Evolutionary conservation across 2,888 invertebrate genomes (phyloP), one percentile per base, ranked within the genome.

Genomic region (Silvanus unidentatus): DNA sequence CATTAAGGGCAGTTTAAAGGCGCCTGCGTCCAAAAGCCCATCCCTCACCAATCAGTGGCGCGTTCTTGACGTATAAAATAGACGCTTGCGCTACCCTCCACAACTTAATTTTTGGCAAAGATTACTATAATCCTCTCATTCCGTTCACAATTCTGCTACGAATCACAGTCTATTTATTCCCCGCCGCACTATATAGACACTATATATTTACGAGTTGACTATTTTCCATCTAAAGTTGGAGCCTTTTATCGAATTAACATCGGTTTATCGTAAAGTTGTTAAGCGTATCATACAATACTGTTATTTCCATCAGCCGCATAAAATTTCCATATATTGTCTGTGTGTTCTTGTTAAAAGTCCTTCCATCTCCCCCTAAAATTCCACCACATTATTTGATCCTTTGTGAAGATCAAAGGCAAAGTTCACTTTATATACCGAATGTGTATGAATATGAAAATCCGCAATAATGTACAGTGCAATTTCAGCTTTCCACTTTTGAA

Each of bases 381-480:
- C 50, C 36, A 43, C 39, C 8, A 22, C 48, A 48, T 48, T 48
- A 55, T 62, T 62, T 62, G 55, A 60, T 64, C 64, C 64, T 65
- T 65, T 64, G 62, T 60, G 50, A 54, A 65, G 67, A 68, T 68
- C 67, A 68, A 68, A 68, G 66, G 62, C 47, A 48, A 22, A 49
- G 54, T 52, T 58, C 63, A 63, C 65, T 64, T 64, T 65, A 56
- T 55, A 55, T 63, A 64, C 62, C 64, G 58, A 63, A 64, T 65
- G 60, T 62, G 61, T 62, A 49, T 48, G 52, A 58, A 57, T 58
- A 59, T 52, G 51, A 55, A 57, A 58, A 63, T 56, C 22, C 22
- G 8, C 22, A 22, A 22, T 22, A 5, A 3, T 22, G 4, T 22
- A 22, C 8, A 5, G 3, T 8, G 8, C 22, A 22, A 22, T 22